Base-by-base conservation (phyloP, 2,113 vertebrate genomes). In the Oceanites oceanicus region DNA sequence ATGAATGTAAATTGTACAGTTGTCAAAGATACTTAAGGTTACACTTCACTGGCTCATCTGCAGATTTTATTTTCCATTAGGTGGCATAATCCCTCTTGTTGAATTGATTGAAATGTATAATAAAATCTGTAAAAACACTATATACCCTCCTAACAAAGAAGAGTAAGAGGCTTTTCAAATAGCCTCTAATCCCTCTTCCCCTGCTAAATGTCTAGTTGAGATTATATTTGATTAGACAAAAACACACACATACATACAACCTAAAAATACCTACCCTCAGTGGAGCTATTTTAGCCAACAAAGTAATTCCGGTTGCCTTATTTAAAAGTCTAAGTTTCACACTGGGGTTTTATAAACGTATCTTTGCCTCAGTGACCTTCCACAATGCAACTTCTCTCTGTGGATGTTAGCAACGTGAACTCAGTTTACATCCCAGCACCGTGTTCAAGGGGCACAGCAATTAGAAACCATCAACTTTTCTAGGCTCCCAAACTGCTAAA, bases 161-260 rank as follows among this genome's bases (percentile, higher is more conserved):
- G 90, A 97, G 29, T 96, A 97, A 98, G 97, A 98, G 79, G 96
- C 94, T 98, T 98, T 98, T 96, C 96, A 96, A 94, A 97, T 58
- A 92, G 88, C 70, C 21, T 86, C 78, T 98, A 97, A 98, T 97
- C 96, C 92, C n/a, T 97, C 97, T 97, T 97, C 81, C 92, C 73
- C 88, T 97, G 96, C 89, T 97, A 97, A 98, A 96, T 94, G 96
- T 97, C 97, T 97, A 91, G 90, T 96, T 97, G 95, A 97, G 97
- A 97, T 97, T 97, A 96, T 97, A 97, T 97, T 97, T 96, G 96
- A 98, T 98, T 97, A 98, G 95, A 96, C 68, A 94, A 96, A 97
- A 94, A 90, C 79, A 97, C 68, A 97, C 68, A 96, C 83, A 96
- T 84, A 96, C 29, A 96, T 71, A 96, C 83, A 96, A 91, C 93